A percentile compares a stretch with the other conserved stretches of the same genome.
Evolutionary conservation across 2,797 vertebrate species (phyloP).

Genomic region (Enteromius unitaeniatus): DNA sequence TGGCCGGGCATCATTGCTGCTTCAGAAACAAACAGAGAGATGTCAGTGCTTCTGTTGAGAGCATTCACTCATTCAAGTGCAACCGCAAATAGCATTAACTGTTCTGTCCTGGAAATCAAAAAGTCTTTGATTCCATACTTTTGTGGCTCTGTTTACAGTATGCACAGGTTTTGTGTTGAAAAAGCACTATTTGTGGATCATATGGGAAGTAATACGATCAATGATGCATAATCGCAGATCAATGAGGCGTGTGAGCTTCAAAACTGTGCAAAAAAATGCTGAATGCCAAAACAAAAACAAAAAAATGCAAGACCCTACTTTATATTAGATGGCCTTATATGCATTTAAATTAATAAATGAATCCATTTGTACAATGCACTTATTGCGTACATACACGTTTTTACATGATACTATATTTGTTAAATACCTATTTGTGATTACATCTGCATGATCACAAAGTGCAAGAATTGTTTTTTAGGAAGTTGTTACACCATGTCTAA

Average conservation of each 20-base stretch:
- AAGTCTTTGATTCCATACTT: background rate
- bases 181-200: background rate
- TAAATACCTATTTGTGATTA: too few relatives aligned
- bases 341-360: too few relatives aligned
- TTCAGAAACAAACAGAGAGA: constrained; percentile 41
- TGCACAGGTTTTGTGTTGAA: background rate
- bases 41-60: background rate
- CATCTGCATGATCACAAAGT: background rate
- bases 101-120: background rate
- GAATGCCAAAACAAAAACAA: background rate
- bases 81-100: background rate
- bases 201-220: background rate
- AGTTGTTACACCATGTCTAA: background rate
- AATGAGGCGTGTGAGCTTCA: background rate
- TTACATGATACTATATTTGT: too few relatives aligned
- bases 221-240: background rate
- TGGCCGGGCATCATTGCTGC: constrained; percentile 97
- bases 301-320: too few relatives aligned
- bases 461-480: background rate
- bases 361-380: too few relatives aligned
- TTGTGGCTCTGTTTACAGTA: background rate
- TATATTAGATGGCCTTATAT: too few relatives aligned
- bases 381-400: too few relatives aligned
- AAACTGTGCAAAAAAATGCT: background rate
- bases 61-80: background rate